phyloP scores from a whole-genome alignment of 2,113 vertebrate genomes.

The Corythornis madagascariensis region DNA sequence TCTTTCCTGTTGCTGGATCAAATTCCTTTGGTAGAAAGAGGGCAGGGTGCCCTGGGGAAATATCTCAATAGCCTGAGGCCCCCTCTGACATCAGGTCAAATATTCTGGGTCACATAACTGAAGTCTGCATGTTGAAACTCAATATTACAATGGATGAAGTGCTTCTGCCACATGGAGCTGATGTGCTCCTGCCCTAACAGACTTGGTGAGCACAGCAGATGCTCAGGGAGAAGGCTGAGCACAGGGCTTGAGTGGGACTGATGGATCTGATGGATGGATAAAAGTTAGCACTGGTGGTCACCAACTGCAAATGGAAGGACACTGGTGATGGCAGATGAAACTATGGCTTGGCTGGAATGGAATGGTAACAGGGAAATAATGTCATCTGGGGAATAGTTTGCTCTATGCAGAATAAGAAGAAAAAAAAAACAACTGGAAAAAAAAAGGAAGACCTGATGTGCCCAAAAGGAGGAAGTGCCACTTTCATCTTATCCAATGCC shows the following conservation, averaged over 20 bases:
- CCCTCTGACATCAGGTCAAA: conserved; percentile 64
- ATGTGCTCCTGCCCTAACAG: not conserved
- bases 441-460: not conserved
- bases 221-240: not conserved
- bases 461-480: not conserved
- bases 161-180: conserved; percentile 47
- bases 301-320: not conserved
- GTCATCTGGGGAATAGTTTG: not conserved
- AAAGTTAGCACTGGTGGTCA: not conserved
- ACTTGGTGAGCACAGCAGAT: conserved; percentile 31
- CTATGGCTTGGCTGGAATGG: not conserved
- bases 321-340: not conserved
- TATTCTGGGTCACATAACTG: conserved; percentile 66
- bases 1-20: conserved; percentile 60
- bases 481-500: not conserved
- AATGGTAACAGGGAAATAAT: not conserved
- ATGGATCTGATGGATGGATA: not conserved
- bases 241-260: not conserved
- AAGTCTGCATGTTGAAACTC: conserved; percentile 61
- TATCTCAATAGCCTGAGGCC: conserved; percentile 24
- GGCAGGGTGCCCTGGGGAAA: conserved; percentile 46
- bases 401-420: not conserved
- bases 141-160: conserved; percentile 50
- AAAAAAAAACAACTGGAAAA: not conserved
- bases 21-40: conserved; percentile 57